phyloP scores from a whole-genome alignment of 2,888 invertebrate species.

The Ryuthela nishihirai region DNA sequence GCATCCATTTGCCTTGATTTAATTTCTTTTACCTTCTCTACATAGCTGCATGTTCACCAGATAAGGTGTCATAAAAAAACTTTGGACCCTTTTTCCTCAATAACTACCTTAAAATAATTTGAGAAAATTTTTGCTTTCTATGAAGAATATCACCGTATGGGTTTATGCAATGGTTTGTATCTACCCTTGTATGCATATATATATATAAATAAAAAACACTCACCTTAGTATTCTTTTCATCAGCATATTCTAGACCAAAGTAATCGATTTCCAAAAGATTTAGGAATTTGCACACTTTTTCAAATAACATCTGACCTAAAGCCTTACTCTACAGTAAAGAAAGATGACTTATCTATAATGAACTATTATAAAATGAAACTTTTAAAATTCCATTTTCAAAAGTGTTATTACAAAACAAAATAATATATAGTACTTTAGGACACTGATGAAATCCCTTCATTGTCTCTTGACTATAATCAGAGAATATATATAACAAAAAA shows the following conservation, averaged over 20 bases:
- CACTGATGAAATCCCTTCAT: too few species aligned
- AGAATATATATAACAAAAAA: too few species aligned
- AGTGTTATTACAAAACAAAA: too few species aligned
- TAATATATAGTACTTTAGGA: too few species aligned
- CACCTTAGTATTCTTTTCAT: slow-evolving; percentile 78
- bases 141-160: too few species aligned
- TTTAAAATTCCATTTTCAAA: too few species aligned
- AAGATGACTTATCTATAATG: background rate
- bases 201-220: slow-evolving; percentile 37
- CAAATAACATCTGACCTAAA: slow-evolving; percentile 84
- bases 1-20: too few species aligned
- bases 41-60: too few species aligned
- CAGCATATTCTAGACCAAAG: slow-evolving; percentile 95
- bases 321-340: slow-evolving; percentile 81
- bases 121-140: background rate
- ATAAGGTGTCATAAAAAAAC: background rate
- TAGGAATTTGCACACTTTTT: slow-evolving; percentile 93
- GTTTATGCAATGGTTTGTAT: too few species aligned
- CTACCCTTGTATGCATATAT: too few species aligned
- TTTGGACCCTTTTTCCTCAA: background rate
- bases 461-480: too few species aligned
- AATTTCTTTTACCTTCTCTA: too few species aligned
- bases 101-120: background rate
- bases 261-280: slow-evolving; percentile 96
- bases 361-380: background rate